phyloP scores from a whole-genome alignment of 2,888 invertebrate species.

The Eudasyphora cyanicolor region DNA sequence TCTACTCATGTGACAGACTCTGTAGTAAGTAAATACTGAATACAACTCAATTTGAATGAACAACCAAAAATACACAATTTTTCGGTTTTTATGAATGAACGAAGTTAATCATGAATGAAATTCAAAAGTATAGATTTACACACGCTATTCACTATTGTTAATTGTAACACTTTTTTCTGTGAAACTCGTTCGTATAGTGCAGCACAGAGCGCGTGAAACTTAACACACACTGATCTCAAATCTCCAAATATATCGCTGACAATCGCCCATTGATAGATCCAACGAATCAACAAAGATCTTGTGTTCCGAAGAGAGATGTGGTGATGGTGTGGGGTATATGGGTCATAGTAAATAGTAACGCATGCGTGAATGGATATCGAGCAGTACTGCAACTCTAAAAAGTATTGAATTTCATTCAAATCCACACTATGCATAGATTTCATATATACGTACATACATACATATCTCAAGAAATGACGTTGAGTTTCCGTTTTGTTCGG shows the following conservation, averaged over 20 bases:
- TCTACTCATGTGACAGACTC: neutral
- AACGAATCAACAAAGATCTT: neutral
- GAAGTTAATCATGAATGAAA: constrained; percentile 14
- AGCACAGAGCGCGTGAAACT: neutral
- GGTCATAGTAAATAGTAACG: neutral
- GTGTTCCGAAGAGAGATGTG: no score
- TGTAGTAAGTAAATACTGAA: neutral
- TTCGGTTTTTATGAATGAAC: constrained; percentile 14
- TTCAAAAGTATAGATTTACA: constrained; percentile 18
- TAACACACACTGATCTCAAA: constrained; percentile 4
- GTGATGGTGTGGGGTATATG: no score
- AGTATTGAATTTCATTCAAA: constrained; percentile 15
- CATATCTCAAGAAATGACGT: neutral
- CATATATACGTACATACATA: neutral
- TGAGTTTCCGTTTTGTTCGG: neutral
- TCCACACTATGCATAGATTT: neutral
- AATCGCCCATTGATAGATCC: neutral
- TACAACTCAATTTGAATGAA: constrained; percentile 10
- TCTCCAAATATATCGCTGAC: neutral
- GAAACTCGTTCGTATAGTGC: neutral
- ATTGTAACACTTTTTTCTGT: constrained; percentile 15
- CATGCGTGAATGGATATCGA: neutral
- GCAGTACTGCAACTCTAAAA: neutral
- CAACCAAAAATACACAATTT: neutral
- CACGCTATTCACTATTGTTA: neutral